Evolutionary conservation across 2,888 invertebrate genomes (phyloP), one percentile per base, ranked within the genome.

Genomic region (Bombyx huttoni): DNA sequence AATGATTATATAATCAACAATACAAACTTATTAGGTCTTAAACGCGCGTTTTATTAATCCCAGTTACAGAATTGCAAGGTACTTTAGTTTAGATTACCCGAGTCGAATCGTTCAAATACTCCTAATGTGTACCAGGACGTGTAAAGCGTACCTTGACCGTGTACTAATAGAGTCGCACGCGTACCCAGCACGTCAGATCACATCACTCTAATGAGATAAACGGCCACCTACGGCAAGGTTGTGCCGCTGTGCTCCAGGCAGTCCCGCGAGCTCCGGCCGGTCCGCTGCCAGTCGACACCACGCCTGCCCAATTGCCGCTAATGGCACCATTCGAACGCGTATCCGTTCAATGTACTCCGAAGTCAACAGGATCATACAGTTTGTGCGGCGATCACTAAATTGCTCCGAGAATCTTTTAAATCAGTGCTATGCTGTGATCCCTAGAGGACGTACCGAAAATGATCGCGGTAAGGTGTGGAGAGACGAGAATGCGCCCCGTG

Each of bases 151-250:
- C 85, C 84, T 85, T 86, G 86, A 83, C 84, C 83, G 79, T 86
- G 83, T 67, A 75, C 78, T 79, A 81, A 81, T 80, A 70, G 68
- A 60, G 62, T 63, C 62, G 56, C 56, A 62, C 67, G 68, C 66
- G 70, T 77, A 78, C 80, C 75, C 75, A 73, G 76, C 75, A 73
- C 74, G 78, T 74, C 69, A 72, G 78, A 80, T 78, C 73, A 72
- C 78, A 81, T 76, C 75, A 79, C 76, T 69, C 72, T 84, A 86
- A 87, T 87, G 83, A 79, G 75, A 87, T 87, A 87, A 87, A 78
- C 77, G 86, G 73, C 73, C 74, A 72, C 79, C 79, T 78, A 78
- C 72, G 73, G 78, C 87, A 86, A 87, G 87, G 87, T 84, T 85
- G 85, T 76, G 77, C 74, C 74, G 75, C 63, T 64, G 63, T 64